These are phyloP conservation scores for Zootermopsis nevadensis DNA, from an alignment of 2,888 invertebrate species.

Conservation along the genomic window DNA sequence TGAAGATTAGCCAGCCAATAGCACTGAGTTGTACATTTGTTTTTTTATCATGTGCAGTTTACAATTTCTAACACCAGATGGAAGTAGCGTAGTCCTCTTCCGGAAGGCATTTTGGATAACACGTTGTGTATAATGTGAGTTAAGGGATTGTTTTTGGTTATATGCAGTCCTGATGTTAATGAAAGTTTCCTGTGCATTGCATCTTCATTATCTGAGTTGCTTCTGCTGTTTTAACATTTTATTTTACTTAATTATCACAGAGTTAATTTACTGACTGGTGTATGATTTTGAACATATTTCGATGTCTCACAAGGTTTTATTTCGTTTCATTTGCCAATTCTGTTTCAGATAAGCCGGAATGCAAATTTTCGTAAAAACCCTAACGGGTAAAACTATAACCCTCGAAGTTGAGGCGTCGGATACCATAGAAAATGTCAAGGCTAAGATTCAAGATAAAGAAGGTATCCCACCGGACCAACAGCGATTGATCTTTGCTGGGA, in stretches of 20 bases:
- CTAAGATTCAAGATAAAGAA: conserved; percentile 65
- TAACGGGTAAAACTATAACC: conserved; percentile 70
- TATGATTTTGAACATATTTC: neutral
- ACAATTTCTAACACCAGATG: too few relatives aligned
- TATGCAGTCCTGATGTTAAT: neutral
- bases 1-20: too few relatives aligned
- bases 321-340: neutral
- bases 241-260: neutral
- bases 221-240: neutral
- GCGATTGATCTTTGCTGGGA: conserved; percentile 56
- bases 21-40: too few relatives aligned
- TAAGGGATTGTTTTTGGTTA: neutral
- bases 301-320: neutral
- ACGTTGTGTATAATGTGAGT: neutral
- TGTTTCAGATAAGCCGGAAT: conserved; percentile 59
- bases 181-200: neutral
- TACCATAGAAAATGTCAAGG: conserved; percentile 72
- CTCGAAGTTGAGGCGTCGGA: conserved; percentile 71
- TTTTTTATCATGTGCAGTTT: too few relatives aligned
- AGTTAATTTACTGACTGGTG: neutral
- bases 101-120: neutral
- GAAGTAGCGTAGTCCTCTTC: neutral
- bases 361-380: conserved; percentile 73
- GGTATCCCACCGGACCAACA: conserved; percentile 54
- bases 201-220: neutral